These are phyloP conservation scores for Lasioglossum leucozonium DNA, from an alignment of 2,888 invertebrate genomes.

Conservation along the genomic window DNA sequence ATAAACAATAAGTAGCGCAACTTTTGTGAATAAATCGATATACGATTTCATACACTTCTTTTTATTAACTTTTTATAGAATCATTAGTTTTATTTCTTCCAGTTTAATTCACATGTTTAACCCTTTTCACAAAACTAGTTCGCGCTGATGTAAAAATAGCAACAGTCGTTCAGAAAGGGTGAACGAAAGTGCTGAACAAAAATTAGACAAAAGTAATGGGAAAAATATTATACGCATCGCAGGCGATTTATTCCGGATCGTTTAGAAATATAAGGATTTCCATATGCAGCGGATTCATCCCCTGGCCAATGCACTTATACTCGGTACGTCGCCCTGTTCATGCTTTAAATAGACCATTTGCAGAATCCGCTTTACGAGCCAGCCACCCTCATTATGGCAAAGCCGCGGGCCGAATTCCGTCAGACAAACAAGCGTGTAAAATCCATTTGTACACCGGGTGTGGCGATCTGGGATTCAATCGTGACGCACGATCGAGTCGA, in stretches of 20 bases:
- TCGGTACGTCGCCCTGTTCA: not conserved
- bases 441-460: constrained; percentile 23
- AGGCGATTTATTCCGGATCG: not conserved
- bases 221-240: not conserved
- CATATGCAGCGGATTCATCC: not conserved
- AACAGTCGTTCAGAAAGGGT: not conserved
- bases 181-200: not conserved
- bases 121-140: no score
- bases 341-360: constrained; percentile 23
- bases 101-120: no score
- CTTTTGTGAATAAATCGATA: no score
- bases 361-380: constrained; percentile 19
- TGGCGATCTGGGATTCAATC: constrained; percentile 18
- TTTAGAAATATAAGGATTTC: not conserved
- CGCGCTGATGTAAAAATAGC: no score
- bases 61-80: no score
- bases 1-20: no score
- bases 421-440: constrained; percentile 42
- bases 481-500: not conserved
- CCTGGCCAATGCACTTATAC: not conserved
- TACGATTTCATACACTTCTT: no score
- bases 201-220: not conserved
- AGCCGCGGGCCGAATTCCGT: constrained; percentile 20
- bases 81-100: no score
- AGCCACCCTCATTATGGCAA: constrained; percentile 31